Evolutionary conservation across 2,797 vertebrate genomes (phyloP).

Genomic region (Psittacula echo): DNA sequence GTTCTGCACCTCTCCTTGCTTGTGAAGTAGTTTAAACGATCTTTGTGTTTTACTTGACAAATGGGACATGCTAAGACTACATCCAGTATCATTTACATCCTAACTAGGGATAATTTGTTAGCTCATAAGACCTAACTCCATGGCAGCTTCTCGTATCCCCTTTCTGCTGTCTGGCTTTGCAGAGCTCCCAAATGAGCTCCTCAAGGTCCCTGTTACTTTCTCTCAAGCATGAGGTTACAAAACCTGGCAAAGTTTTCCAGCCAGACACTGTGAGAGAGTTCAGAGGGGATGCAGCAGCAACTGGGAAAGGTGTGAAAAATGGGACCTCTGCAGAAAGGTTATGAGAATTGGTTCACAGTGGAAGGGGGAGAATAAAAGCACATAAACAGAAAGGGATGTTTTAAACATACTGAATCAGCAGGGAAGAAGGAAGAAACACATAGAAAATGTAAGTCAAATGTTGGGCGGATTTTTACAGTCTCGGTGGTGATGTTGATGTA

Average conservation of each 20-base stretch:
- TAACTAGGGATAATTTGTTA: background rate
- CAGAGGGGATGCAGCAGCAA: background rate
- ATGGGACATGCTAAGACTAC: background rate
- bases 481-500: background rate
- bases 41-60: background rate
- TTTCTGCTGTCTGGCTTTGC: background rate
- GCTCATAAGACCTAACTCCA: background rate
- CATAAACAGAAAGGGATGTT: conserved; percentile 18
- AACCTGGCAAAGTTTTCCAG: conserved; percentile 14
- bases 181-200: background rate
- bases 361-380: background rate
- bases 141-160: background rate
- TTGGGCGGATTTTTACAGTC: background rate
- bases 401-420: conserved; percentile 20
- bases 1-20: background rate
- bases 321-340: background rate
- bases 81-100: background rate
- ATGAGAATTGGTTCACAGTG: conserved; percentile 5
- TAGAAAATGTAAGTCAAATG: background rate
- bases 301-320: conserved; percentile 39
- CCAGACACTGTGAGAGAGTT: conserved; percentile 1
- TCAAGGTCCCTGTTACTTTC: background rate
- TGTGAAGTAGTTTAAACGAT: background rate
- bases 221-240: background rate
- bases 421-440: background rate